Percentiles rank a stretch among this genome's conserved stretches.
Conservation (phyloP, 2,888 invertebrate genomes). For the Tigriopus californicus region DNA sequence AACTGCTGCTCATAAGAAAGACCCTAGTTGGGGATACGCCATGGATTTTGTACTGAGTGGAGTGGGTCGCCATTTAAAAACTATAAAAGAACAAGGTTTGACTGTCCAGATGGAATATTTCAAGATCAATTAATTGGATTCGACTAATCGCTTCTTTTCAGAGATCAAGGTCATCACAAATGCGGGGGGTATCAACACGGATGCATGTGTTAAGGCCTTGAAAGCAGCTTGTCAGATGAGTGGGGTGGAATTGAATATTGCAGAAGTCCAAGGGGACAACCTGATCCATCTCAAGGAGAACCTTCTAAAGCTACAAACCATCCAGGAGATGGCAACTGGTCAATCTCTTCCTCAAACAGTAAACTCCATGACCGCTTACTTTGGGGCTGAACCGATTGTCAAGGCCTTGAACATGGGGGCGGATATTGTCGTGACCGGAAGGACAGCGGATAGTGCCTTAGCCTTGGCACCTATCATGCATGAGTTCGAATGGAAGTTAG, state of each 20-base stretch:
- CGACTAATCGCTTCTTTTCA: too few species aligned
- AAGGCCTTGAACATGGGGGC: conserved; percentile 31
- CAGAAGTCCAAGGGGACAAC: conserved; percentile 31
- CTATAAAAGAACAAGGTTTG: conserved; percentile 30
- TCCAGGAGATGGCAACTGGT: not conserved
- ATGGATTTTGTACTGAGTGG: conserved; percentile 31
- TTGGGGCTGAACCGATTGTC: conserved; percentile 28
- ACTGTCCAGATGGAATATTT: not conserved
- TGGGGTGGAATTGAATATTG: conserved; percentile 25
- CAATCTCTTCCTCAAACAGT: conserved; percentile 24
- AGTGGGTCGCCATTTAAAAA: conserved; percentile 28
- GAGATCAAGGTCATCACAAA: conserved; percentile 31
- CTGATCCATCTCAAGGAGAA: conserved; percentile 23
- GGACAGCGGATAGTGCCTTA: conserved; percentile 29
- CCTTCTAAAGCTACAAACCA: conserved; percentile 3
- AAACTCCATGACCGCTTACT: conserved; percentile 24
- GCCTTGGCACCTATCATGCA: conserved; percentile 31
- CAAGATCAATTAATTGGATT: conserved; percentile 5
- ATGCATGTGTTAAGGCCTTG: conserved; percentile 17
- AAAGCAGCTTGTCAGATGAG: not conserved
- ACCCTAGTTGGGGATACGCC: conserved; percentile 30
- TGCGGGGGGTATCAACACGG: conserved; percentile 34
- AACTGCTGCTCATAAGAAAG: conserved; percentile 29
- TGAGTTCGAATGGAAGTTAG: conserved; percentile 29
- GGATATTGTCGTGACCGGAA: conserved; percentile 33